phyloP scores from a whole-genome alignment of 2,888 invertebrate species.

The Monoplex corrugatus region DNA sequence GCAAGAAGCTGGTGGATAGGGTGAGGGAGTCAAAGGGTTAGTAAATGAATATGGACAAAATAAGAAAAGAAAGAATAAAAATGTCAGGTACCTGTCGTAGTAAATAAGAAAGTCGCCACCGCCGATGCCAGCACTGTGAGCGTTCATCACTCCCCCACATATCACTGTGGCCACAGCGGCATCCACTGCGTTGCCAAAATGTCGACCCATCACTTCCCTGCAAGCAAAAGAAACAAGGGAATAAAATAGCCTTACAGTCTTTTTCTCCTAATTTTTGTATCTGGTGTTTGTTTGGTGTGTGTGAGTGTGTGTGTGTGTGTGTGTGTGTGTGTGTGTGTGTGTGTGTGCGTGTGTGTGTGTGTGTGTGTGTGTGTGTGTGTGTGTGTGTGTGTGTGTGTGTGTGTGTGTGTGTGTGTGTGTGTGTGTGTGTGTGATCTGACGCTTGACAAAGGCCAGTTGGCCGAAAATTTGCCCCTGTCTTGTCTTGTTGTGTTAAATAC shows the following conservation, averaged over 20 bases:
- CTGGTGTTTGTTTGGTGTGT: not conserved
- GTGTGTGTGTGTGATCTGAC: not conserved
- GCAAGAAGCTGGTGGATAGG: no score
- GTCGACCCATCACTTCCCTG: constrained; percentile 28
- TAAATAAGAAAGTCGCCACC: constrained; percentile 11
- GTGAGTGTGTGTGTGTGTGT: not conserved
- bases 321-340: not conserved
- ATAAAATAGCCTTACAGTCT: no score
- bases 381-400: not conserved
- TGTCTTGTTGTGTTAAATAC: no score
- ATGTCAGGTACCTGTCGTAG: constrained; percentile 43
- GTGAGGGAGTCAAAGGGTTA: no score
- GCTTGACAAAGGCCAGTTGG: no score
- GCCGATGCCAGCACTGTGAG: constrained; percentile 29
- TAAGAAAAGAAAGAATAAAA: no score
- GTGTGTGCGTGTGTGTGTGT: not conserved
- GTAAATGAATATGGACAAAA: no score
- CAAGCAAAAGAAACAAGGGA: not conserved
- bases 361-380: not conserved
- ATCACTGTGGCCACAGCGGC: constrained; percentile 21
- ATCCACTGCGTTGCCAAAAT: constrained; percentile 23
- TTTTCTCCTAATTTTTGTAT: no score
- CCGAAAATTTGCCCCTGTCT: no score
- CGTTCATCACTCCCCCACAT: not conserved
- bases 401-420: not conserved